Evolutionary conservation across 2,113 vertebrate genomes (phyloP), one percentile per base, ranked within the genome.

Genomic region (Halcyon senegalensis): DNA sequence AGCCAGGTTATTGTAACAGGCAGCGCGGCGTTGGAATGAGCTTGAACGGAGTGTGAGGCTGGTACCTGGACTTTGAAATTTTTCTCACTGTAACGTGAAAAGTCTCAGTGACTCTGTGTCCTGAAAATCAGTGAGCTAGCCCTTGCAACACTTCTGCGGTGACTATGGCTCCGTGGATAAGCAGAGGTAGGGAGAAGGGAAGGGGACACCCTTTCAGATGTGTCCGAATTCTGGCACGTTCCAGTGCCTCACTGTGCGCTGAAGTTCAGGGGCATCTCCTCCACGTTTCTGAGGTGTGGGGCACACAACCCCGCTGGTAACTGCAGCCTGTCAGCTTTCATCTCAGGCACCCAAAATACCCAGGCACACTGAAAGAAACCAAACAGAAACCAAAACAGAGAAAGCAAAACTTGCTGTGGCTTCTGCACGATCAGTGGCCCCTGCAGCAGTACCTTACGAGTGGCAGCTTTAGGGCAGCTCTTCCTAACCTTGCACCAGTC

Each of bases 361-460:
- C 72, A 39, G 68, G 56, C 5, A 1, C 18, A 10, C 39, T 4
- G 20, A 5, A 43, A 60, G 74, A 33, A 50, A 8, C 23, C 5
- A 14, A 50, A 69, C 44, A 4, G 15, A 37, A 70, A 35, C 7
- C 33, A 31, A 59, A 51, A 7, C 60, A 11, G 5, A 8, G 72
- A 39, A 59, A 37, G 39, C 44, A 37, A 33, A 84, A 50, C 17
- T 13, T 21, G 3, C 3, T 2, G 48, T 51, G 63, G 28, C 67
- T 73, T 39, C 59, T 72, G 48, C 24, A 3, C 23, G 51, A 7
- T 5, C 14, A 1, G 1, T 7, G 67, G 7, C 2, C 16, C 30
- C 3, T 0, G 2, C 41, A 37, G 60, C 64, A 25, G 1, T 0
- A 7, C 35, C 41, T 28, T 4, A 0, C 4, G 17, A 2, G 2